A percentile compares a stretch with the other conserved stretches of the same genome.
These are phyloP conservation scores for Rostratula benghalensis DNA, from an alignment of 2,113 vertebrate species.

Conservation along the genomic window DNA sequence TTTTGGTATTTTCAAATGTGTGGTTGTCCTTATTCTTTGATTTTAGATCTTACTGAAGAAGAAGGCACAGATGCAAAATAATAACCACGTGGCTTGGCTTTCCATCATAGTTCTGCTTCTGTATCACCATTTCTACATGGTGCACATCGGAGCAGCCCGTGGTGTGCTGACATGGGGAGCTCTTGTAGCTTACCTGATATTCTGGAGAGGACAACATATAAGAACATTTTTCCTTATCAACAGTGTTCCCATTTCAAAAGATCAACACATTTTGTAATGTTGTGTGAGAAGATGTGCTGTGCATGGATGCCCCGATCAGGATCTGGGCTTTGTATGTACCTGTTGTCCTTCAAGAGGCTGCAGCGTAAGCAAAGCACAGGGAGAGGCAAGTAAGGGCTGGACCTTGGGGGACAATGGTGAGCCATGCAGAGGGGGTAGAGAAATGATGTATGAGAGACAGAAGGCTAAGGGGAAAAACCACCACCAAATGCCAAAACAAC, in stretches of 20 bases:
- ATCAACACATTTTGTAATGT: not conserved
- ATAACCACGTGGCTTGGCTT: not conserved
- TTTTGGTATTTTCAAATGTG: not conserved
- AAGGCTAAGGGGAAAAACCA: not conserved
- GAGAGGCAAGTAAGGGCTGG: not conserved
- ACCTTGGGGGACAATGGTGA: not conserved
- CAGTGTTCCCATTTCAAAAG: not conserved
- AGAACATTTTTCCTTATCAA: not conserved
- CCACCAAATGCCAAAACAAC: not conserved
- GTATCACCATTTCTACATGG: not conserved
- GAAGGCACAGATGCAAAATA: not conserved
- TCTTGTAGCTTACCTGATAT: not conserved
- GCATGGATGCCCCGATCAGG: not conserved
- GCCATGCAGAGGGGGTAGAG: not conserved
- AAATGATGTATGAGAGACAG: not conserved
- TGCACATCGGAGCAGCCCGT: not conserved
- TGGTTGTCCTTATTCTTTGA: not conserved
- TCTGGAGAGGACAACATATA: not conserved
- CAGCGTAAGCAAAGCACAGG: not conserved
- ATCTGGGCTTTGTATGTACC: not conserved
- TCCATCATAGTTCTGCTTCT: not conserved
- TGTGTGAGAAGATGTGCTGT: not conserved
- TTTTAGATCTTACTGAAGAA: not conserved
- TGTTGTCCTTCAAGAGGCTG: not conserved
- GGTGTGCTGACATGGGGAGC: not conserved